A percentile compares a stretch with the other conserved stretches of the same genome.
Conservation (phyloP, 2,113 vertebrate species). For the Hemiprocne comata region DNA sequence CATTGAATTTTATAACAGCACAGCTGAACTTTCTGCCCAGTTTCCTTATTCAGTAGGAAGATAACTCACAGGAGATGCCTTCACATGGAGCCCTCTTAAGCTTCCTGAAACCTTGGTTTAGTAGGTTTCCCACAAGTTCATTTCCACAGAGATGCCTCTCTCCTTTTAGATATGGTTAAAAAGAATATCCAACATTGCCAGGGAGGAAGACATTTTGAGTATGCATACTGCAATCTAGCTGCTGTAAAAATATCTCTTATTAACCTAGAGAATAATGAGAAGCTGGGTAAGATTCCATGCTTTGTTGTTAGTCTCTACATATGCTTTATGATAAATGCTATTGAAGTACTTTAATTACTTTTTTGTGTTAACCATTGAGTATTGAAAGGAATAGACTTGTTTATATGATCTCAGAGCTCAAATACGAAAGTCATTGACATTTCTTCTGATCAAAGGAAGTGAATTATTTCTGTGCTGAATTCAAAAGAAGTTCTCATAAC, state of each 20-base stretch:
- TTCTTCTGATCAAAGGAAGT: conserved; percentile 32
- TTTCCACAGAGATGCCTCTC: not conserved
- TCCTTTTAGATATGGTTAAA: not conserved
- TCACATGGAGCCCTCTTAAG: not conserved
- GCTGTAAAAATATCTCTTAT: not conserved
- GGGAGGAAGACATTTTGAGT: not conserved
- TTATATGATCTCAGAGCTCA: not conserved
- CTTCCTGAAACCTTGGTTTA: not conserved
- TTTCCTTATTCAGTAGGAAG: not conserved
- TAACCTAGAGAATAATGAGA: not conserved
- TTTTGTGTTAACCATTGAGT: conserved; percentile 17
- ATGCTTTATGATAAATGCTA: not conserved
- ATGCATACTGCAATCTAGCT: not conserved
- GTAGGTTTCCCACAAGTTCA: not conserved
- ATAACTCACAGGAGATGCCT: rapidly evolving
- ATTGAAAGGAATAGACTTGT: conserved; percentile 3
- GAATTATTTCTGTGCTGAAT: conserved; percentile 27
- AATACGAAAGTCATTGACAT: conserved; percentile 16
- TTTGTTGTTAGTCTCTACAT: not conserved
- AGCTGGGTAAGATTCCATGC: not conserved
- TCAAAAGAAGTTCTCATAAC: not conserved
- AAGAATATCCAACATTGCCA: not conserved
- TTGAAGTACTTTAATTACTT: conserved; percentile 45
- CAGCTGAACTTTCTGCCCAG: not conserved
- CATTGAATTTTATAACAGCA: not conserved